These are phyloP conservation scores for Torymus texanus DNA, from an alignment of 2,888 invertebrate species.

Conservation along the genomic window DNA sequence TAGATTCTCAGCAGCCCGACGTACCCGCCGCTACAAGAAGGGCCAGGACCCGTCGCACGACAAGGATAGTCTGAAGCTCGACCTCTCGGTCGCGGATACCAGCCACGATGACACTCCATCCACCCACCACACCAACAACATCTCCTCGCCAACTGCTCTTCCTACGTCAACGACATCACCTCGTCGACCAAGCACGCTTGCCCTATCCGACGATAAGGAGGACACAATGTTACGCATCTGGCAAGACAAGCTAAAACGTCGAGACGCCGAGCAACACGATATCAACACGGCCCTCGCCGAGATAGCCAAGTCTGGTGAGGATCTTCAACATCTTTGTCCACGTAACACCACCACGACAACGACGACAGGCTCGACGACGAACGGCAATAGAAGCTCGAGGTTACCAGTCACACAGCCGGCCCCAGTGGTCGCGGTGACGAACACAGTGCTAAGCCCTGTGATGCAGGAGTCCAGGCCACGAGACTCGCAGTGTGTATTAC, in stretches of 20 bases:
- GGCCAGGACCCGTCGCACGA: conserved; percentile 70
- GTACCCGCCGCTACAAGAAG: conserved; percentile 87
- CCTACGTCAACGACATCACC: conserved; percentile 66
- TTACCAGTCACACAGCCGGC: conserved; percentile 68
- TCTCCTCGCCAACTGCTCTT: conserved; percentile 63
- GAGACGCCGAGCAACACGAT: conserved; percentile 65
- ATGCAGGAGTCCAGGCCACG: conserved; percentile 73
- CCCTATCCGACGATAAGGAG: conserved; percentile 72
- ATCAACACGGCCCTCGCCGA: conserved; percentile 73
- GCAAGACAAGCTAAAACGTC: conserved; percentile 82
- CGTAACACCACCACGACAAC: conserved; percentile 61
- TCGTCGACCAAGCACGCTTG: conserved; percentile 67
- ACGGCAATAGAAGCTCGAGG: conserved; percentile 58
- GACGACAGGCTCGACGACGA: background rate
- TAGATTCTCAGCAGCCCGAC: conserved; percentile 86
- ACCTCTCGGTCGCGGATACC: conserved; percentile 21
- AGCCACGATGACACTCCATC: conserved; percentile 8
- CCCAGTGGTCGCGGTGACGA: conserved; percentile 72
- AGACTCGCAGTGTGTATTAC: conserved; percentile 66
- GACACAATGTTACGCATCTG: conserved; percentile 79
- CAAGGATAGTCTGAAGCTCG: conserved; percentile 50
- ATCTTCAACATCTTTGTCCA: conserved; percentile 75
- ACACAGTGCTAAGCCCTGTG: conserved; percentile 73
- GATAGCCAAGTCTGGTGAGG: conserved; percentile 73
- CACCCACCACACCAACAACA: conserved; percentile 62